Evolutionary conservation across 1,140 invertebrate genomes (phyloP).

Genomic region (Zaprionus capensis): DNA sequence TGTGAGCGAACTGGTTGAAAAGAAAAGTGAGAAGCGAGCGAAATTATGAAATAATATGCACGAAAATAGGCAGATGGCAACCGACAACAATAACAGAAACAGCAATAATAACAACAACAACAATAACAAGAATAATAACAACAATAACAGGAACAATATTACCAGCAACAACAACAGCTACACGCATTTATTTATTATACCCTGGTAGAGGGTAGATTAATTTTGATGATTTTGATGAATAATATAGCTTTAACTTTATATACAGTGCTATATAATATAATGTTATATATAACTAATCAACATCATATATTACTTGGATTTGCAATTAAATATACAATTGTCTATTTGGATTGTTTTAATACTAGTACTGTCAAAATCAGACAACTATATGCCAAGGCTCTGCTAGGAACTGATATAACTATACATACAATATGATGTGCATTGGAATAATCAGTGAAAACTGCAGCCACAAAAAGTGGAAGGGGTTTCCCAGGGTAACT

Average conservation of each 20-base stretch:
- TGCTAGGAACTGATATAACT: too few species aligned
- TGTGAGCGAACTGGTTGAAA: constrained; percentile 2
- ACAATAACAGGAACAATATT: too few species aligned
- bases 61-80: constrained; percentile 68
- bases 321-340: too few species aligned
- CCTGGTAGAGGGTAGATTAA: neutral
- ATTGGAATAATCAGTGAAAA: neutral
- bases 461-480: neutral
- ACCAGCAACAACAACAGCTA: constrained; percentile 12
- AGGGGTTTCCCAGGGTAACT: neutral
- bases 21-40: constrained; percentile 5
- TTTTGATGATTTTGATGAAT: neutral
- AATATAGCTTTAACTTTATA: too few species aligned
- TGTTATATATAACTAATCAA: neutral
- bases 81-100: constrained; percentile 31
- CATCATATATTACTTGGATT: neutral
- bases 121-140: constrained; percentile 3
- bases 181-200: constrained; percentile 31
- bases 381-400: too few species aligned
- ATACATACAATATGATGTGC: neutral
- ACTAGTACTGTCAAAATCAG: too few species aligned
- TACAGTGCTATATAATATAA: too few species aligned
- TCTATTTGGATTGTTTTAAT: too few species aligned
- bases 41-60: constrained; percentile 73
- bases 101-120: constrained; percentile 16